A percentile compares a stretch with the other conserved stretches of the same genome.
These are phyloP conservation scores for Copidosoma aretas DNA, from an alignment of 2,888 invertebrate species.

Conservation along the genomic window DNA sequence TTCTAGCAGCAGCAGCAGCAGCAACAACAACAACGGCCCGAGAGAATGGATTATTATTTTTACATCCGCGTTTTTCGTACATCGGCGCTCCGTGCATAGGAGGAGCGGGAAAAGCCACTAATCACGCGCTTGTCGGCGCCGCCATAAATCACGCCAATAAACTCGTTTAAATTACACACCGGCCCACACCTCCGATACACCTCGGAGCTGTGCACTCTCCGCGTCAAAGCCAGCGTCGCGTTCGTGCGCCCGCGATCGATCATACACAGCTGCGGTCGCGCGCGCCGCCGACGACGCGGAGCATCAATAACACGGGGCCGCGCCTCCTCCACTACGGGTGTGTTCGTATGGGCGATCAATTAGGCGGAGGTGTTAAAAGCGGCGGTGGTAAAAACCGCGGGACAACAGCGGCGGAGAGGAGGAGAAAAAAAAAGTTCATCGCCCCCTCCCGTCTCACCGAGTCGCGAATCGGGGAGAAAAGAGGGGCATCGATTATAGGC, in stretches of 20 bases:
- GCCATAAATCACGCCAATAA: constrained; percentile 6
- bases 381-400: background rate
- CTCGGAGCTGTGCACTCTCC: background rate
- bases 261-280: background rate
- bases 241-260: background rate
- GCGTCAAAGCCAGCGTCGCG: too few species aligned
- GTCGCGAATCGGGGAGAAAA: too few species aligned
- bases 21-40: background rate
- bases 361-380: background rate
- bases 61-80: too few species aligned
- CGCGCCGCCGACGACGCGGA: background rate
- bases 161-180: background rate
- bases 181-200: background rate
- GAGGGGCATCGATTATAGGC: too few species aligned
- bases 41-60: background rate
- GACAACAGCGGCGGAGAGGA: too few species aligned
- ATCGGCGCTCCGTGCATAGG: background rate
- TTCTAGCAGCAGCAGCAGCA: too few species aligned
- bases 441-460: too few species aligned
- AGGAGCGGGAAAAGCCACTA: background rate
- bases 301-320: background rate
- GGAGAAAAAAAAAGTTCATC: too few species aligned
- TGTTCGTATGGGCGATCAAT: too few species aligned
- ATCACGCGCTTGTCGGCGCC: constrained; percentile 13
- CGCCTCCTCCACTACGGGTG: too few species aligned